These are phyloP conservation scores for Spisula solida DNA, from an alignment of 2,888 invertebrate species.

Conservation along the genomic window DNA sequence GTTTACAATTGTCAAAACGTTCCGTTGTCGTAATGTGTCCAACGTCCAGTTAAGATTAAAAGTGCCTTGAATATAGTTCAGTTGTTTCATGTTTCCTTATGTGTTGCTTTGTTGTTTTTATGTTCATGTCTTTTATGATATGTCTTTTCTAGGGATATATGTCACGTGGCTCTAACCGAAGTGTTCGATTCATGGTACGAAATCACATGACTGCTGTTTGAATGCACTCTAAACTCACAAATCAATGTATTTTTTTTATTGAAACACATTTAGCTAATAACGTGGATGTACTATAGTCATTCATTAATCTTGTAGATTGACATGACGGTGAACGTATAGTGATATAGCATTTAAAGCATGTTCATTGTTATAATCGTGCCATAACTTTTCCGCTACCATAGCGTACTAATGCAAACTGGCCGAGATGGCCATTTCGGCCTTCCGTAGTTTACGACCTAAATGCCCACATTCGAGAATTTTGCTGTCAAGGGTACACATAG, in stretches of 20 bases:
- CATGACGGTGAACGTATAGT: neutral
- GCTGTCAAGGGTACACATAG: too few species aligned
- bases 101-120: neutral
- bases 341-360: neutral
- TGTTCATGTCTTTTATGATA: neutral
- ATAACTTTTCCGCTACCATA: too few species aligned
- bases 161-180: slow-evolving; percentile 5
- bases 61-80: too few species aligned
- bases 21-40: too few species aligned
- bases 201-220: slow-evolving; percentile 17
- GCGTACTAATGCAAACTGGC: too few species aligned
- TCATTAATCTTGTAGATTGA: neutral
- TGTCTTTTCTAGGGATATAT: slow-evolving; percentile 15
- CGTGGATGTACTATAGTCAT: neutral
- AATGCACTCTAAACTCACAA: slow-evolving; percentile 1
- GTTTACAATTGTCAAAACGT: too few species aligned
- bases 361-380: neutral
- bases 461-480: too few species aligned
- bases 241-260: neutral
- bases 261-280: neutral
- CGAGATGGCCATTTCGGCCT: too few species aligned
- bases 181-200: slow-evolving; percentile 24
- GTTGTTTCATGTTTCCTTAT: neutral
- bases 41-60: too few species aligned
- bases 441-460: too few species aligned